phyloP scores from a whole-genome alignment of 2,888 invertebrate species.

The Acleris emargana region DNA sequence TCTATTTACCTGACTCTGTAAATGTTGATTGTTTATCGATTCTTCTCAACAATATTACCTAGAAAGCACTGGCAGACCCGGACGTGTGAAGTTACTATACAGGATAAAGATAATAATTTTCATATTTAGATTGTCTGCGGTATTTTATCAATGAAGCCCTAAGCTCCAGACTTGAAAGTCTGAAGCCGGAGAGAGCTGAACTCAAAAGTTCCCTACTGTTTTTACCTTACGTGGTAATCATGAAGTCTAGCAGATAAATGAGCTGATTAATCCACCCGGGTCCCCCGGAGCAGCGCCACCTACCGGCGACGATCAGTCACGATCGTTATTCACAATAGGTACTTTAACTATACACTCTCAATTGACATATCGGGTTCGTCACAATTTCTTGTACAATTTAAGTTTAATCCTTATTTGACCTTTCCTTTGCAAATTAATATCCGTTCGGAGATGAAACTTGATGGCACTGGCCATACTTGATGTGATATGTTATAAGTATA shows the following conservation, averaged over 20 bases:
- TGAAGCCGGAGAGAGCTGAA: too few species aligned
- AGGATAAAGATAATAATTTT: too few species aligned
- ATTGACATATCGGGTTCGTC: slow-evolving; percentile 81
- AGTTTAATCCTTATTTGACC: slow-evolving; percentile 60
- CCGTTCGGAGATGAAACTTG: slow-evolving; percentile 44
- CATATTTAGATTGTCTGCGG: too few species aligned
- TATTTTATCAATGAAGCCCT: too few species aligned
- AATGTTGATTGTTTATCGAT: too few species aligned
- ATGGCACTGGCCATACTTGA: neutral
- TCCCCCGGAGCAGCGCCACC: neutral
- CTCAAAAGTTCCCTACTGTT: too few species aligned
- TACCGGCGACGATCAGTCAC: slow-evolving; percentile 45
- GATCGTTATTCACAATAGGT: slow-evolving; percentile 60
- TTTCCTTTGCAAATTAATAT: slow-evolving; percentile 52
- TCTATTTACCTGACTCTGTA: too few species aligned
- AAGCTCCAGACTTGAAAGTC: too few species aligned
- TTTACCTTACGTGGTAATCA: too few species aligned
- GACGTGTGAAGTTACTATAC: too few species aligned
- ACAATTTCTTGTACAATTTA: slow-evolving; percentile 75
- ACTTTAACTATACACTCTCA: slow-evolving; percentile 75
- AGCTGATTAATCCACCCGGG: neutral
- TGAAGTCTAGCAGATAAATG: neutral
- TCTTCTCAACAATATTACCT: too few species aligned
- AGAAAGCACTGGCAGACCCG: too few species aligned
- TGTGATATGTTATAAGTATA: slow-evolving; percentile 9